phyloP scores from a whole-genome alignment of 1,140 invertebrate genomes.

The Bombus confusus region DNA sequence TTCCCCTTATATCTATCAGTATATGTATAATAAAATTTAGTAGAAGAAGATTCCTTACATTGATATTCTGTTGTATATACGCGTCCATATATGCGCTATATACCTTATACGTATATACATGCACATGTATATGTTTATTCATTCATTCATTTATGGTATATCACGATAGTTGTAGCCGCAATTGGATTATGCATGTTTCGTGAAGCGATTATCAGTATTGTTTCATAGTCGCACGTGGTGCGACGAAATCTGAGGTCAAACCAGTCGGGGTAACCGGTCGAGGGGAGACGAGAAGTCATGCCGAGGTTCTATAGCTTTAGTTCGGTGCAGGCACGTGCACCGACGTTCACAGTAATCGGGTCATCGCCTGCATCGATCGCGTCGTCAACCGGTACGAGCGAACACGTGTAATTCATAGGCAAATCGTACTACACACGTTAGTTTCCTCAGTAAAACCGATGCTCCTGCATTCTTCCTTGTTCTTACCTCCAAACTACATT shows the following conservation, averaged over 20 bases:
- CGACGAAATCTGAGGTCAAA: conserved; percentile 40
- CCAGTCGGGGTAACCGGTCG: conserved; percentile 9
- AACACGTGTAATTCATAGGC: conserved; percentile 34
- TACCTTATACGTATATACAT: neutral
- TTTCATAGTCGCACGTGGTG: conserved; percentile 40
- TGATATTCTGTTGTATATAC: no score
- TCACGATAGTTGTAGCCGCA: no score
- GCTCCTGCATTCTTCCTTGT: neutral
- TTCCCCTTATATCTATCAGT: neutral
- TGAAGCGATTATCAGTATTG: conserved; percentile 9
- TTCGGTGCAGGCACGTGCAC: conserved; percentile 67
- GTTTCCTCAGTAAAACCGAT: neutral
- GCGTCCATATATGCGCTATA: neutral
- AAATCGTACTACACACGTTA: neutral
- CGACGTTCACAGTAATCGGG: conserved; percentile 62
- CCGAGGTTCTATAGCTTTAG: conserved; percentile 54
- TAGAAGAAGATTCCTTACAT: neutral
- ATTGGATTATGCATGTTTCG: neutral
- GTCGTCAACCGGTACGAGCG: conserved; percentile 38
- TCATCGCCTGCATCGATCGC: conserved; percentile 69
- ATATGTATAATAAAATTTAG: neutral
- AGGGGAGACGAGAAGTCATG: conserved; percentile 38
- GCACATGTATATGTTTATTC: neutral
- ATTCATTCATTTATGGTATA: neutral
- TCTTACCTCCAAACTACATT: neutral